Evolutionary conservation across 2,113 vertebrate species (phyloP), one percentile per base, ranked within the genome.

Genomic region (Cynocephalus volans): DNA sequence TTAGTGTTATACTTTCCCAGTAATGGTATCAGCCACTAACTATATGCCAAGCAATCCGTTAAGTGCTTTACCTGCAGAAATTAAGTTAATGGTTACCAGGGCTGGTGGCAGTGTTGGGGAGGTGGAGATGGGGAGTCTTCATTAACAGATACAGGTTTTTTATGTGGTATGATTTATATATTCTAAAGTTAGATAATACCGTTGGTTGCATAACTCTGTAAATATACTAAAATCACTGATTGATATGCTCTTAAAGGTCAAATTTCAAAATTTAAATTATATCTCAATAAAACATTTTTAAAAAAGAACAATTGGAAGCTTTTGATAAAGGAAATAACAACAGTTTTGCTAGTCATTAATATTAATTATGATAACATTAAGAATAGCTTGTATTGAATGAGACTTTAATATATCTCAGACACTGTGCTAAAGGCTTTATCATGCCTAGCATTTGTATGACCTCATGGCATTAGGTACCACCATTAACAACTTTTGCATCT

Each of bases 361-460:
- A 50, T n/a, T 18, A 41, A 72, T 60, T 82, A 15, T n/a, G 21
- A 50, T 4, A 69, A 13, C 31, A 50, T 23, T 54, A 41, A 12
- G 14, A 64, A 56, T 12, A n/a, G 0, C 18, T 60, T 0, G 3
- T 1, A 60, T 24, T 84, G 50, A n/a, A 15, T 36, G 6, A n/a
- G 7, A 17, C 17, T 70, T 65, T n/a, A 73, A 4, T 88, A 1
- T 3, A n/a, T 41, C n/a, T 19, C 15, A 26, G 1, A 21, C n/a
- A 67, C 3, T 21, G 9, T n/a, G 6, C 24, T 72, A 41, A 52
- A 8, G 2, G 8, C 3, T 48, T 81, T 31, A 13, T 54, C 19
- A 3, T 33, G 48, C 1, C 1, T 69, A 6, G 4, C 6, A 45
- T n/a, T n/a, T 23, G 5, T 7, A 19, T 3, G 14, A 41, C 5